A percentile compares a stretch with the other conserved stretches of the same genome.
Conservation (phyloP, 2,888 invertebrate genomes). For the Mactromeris polynyma region DNA sequence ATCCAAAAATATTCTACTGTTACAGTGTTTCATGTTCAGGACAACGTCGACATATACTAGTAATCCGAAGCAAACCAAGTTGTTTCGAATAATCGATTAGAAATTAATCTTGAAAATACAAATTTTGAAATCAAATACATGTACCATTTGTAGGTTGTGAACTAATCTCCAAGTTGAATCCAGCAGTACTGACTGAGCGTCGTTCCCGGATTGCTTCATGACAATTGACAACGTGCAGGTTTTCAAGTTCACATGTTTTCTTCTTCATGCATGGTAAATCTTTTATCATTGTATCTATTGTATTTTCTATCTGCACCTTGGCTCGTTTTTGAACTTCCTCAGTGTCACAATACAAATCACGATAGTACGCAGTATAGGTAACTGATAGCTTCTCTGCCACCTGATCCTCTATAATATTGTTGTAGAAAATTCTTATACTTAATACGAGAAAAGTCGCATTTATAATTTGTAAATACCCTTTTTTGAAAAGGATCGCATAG, state of each 20-base stretch:
- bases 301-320: neutral
- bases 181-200: neutral
- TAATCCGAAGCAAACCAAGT: too few relatives aligned
- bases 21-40: too few relatives aligned
- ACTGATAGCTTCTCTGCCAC: conserved; percentile 27
- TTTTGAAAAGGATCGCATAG: too few relatives aligned
- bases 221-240: conserved; percentile 8
- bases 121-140: neutral
- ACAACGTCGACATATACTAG: too few relatives aligned
- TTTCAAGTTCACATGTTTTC: neutral
- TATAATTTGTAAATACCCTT: too few relatives aligned
- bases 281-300: neutral
- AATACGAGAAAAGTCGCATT: too few relatives aligned
- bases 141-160: conserved; percentile 9
- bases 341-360: conserved; percentile 35
- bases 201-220: neutral
- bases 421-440: too few relatives aligned
- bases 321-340: conserved; percentile 13
- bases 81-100: too few relatives aligned
- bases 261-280: conserved; percentile 2
- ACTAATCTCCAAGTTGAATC: conserved; percentile 21
- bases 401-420: conserved; percentile 17
- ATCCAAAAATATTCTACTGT: too few relatives aligned
- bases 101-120: too few relatives aligned
- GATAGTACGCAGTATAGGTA: conserved; percentile 29